Evolutionary conservation across 2,888 invertebrate genomes (phyloP).

Genomic region (Trichopoda pennipes): DNA sequence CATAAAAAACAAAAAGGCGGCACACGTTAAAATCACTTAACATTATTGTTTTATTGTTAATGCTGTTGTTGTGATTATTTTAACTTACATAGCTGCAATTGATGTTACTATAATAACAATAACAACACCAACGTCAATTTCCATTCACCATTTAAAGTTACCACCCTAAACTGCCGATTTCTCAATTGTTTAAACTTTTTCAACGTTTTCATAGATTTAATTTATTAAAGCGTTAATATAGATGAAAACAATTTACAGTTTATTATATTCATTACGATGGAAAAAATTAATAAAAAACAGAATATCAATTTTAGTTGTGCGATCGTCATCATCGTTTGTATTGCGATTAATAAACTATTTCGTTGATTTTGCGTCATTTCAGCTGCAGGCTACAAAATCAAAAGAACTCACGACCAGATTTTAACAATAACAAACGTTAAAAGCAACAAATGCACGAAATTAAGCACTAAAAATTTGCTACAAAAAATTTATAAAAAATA

Average conservation of each 20-base stretch:
- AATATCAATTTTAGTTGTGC: conserved; percentile 3
- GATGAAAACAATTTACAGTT: conserved; percentile 48
- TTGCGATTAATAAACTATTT: conserved; percentile 45
- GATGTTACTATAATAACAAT: conserved; percentile 7
- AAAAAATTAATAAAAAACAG: conserved; percentile 22
- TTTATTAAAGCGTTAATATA: conserved; percentile 39
- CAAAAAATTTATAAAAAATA: conserved; percentile 5
- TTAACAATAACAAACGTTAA: too few relatives aligned
- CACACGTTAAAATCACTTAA: conserved; percentile 67
- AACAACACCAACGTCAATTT: conserved; percentile 16
- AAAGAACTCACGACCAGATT: conserved; percentile 42
- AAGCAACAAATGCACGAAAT: neutral
- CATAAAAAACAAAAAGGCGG: conserved; percentile 53
- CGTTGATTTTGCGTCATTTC: conserved; percentile 45
- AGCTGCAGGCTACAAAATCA: conserved; percentile 56
- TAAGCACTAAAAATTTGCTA: conserved; percentile 34
- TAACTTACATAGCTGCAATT: conserved; percentile 7
- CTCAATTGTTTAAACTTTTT: conserved; percentile 12
- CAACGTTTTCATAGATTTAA: neutral
- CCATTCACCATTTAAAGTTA: conserved; percentile 55
- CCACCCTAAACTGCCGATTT: conserved; percentile 33
- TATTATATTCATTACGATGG: conserved; percentile 26
- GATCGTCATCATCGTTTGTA: conserved; percentile 19
- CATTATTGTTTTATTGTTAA: conserved; percentile 34
- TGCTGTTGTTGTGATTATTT: conserved; percentile 8